Evolutionary conservation across 2,888 invertebrate species (phyloP).

Genomic region (Drosophila aldrichi): DNA sequence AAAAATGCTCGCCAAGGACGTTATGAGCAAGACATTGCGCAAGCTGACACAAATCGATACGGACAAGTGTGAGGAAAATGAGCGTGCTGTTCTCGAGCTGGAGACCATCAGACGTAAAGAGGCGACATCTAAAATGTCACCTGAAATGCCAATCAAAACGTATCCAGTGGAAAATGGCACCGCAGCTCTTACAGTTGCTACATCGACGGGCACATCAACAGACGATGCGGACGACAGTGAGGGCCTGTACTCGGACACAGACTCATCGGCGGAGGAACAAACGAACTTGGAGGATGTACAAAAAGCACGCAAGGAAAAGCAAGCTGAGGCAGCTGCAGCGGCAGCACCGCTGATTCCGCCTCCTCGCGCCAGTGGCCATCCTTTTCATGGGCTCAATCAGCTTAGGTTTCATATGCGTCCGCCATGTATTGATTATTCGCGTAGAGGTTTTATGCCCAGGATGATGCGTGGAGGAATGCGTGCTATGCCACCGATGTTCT

Average conservation of each 20-base stretch:
- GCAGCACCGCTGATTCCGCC: conserved; percentile 44
- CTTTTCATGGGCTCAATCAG: conserved; percentile 52
- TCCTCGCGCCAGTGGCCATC: conserved; percentile 25
- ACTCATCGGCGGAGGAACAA: conserved; percentile 61
- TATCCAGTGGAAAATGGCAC: conserved; percentile 29
- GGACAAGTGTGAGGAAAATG: conserved; percentile 63
- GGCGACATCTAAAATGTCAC: conserved; percentile 31
- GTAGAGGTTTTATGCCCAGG: conserved; percentile 66
- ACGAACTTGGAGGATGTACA: conserved; percentile 65
- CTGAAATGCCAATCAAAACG: background rate
- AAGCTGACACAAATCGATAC: conserved; percentile 57
- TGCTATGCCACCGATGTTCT: conserved; percentile 69
- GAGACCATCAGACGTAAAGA: conserved; percentile 74
- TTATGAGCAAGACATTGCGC: conserved; percentile 61
- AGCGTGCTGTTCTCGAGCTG: conserved; percentile 70
- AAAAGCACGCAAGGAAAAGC: conserved; percentile 66
- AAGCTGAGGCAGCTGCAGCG: conserved; percentile 69
- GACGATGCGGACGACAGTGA: conserved; percentile 64
- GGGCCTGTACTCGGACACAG: conserved; percentile 67
- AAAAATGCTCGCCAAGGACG: conserved; percentile 60
- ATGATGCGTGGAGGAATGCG: conserved; percentile 69
- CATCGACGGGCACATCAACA: background rate
- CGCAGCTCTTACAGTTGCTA: background rate
- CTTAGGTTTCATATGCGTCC: conserved; percentile 66
- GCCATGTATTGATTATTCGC: conserved; percentile 55